Conservation (phyloP, 2,113 vertebrate genomes). For the Lampris megalopsis region DNA sequence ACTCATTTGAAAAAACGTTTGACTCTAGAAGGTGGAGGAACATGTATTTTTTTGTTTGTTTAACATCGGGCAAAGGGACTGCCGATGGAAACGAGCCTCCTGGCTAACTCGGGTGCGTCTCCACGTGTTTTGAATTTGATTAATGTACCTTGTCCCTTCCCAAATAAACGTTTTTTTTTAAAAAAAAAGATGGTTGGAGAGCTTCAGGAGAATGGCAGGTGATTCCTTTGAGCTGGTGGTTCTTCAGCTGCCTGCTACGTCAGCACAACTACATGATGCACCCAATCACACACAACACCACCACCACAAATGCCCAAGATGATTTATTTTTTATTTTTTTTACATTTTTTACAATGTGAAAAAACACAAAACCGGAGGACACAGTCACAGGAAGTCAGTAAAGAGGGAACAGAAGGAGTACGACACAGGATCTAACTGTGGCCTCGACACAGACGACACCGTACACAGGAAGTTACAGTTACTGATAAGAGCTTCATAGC, state of each 20-base stretch:
- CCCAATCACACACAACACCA: neutral
- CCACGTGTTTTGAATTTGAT: no score
- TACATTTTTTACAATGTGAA: constrained; percentile 83
- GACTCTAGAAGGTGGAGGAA: no score
- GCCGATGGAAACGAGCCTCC: no score
- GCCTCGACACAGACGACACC: constrained; percentile 37
- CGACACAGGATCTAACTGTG: constrained; percentile 45
- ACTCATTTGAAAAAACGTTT: no score
- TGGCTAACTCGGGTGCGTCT: no score
- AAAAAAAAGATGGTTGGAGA: no score
- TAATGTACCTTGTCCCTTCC: no score
- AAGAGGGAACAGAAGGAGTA: constrained; percentile 61
- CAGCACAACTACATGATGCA: neutral
- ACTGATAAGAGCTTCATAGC: constrained; percentile 35
- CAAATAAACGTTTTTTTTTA: no score
- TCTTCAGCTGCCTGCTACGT: neutral
- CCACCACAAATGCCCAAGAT: constrained; percentile 20
- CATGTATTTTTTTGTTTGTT: no score
- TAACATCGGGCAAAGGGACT: no score
- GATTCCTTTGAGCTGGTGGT: no score
- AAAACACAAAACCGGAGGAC: constrained; percentile 77
- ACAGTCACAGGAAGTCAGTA: constrained; percentile 73
- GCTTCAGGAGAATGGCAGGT: no score
- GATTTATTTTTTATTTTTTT: constrained; percentile 73
- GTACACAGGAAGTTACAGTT: constrained; percentile 23